A percentile compares a stretch with the other conserved stretches of the same genome.
These are phyloP conservation scores for Zeus faber DNA, from an alignment of 2,113 vertebrate species.

Conservation along the genomic window DNA sequence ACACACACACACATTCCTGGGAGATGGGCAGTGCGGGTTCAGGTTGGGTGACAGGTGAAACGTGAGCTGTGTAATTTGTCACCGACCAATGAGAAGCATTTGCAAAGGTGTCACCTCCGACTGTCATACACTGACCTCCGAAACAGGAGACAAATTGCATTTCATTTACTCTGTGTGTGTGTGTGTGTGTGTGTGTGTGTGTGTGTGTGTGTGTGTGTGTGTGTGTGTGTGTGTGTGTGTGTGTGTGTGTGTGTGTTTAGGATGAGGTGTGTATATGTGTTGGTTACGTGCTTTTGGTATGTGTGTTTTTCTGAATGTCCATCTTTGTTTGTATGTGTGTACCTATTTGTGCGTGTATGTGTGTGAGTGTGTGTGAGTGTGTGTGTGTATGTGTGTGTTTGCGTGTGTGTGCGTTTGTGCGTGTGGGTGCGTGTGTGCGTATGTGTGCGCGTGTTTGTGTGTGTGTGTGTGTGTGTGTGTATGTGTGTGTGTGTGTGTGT, in stretches of 20 bases:
- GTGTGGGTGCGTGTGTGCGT: neutral
- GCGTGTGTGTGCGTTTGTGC: neutral
- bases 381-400: constrained; percentile 4
- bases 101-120: constrained; percentile 46
- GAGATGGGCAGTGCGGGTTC: constrained; percentile 5
- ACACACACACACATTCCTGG: neutral
- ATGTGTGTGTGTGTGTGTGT: neutral
- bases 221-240: constrained; percentile 19
- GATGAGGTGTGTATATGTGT: neutral
- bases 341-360: neutral
- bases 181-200: constrained; percentile 8
- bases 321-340: neutral
- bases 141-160: constrained; percentile 63
- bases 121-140: constrained; percentile 70
- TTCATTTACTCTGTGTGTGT: constrained; percentile 31
- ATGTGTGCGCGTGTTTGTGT: neutral
- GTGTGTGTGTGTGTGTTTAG: neutral
- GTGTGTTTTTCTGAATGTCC: neutral
- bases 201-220: constrained; percentile 19
- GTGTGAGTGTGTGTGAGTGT: constrained; percentile 1
- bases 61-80: constrained; percentile 50
- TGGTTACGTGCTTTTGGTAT: neutral
- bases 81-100: constrained; percentile 43
- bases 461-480: neutral
- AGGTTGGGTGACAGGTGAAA: constrained; percentile 50